Evolutionary conservation across 2,797 vertebrate genomes (phyloP).

Genomic region (Enteromius fasciolatus): DNA sequence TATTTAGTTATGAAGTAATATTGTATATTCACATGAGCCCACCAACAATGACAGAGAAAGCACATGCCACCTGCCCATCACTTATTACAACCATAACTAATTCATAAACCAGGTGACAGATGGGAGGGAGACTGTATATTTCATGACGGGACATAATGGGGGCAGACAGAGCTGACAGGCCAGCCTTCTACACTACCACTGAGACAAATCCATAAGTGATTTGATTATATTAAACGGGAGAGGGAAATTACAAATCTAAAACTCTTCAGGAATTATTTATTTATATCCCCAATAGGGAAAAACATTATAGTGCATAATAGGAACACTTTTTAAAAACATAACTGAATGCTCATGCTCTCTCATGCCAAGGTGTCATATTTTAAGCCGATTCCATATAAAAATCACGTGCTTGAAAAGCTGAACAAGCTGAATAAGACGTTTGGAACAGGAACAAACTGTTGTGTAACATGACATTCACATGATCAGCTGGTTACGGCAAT

Average conservation of each 20-base stretch:
- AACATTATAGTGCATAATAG: neutral
- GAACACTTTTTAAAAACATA: neutral
- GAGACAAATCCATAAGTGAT: neutral
- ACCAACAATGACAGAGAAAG: neutral
- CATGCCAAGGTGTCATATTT: neutral
- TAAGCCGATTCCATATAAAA: neutral
- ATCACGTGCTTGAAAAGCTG: neutral
- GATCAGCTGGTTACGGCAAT: neutral
- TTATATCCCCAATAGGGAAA: neutral
- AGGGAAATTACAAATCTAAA: neutral
- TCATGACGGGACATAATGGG: neutral
- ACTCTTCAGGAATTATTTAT: neutral
- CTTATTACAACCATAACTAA: constrained; percentile 44
- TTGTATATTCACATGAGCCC: neutral
- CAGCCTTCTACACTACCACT: neutral
- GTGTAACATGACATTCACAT: constrained; percentile 28
- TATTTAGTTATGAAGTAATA: neutral
- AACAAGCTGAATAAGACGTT: constrained; percentile 9
- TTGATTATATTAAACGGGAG: neutral
- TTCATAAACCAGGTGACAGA: constrained; percentile 36
- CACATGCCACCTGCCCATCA: constrained; percentile 21
- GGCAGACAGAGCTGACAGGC: neutral
- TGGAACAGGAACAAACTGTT: constrained; percentile 29
- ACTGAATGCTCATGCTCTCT: neutral
- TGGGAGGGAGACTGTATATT: neutral